Evolutionary conservation across 2,888 invertebrate genomes (phyloP).

Genomic region (Coelopa pilipes): DNA sequence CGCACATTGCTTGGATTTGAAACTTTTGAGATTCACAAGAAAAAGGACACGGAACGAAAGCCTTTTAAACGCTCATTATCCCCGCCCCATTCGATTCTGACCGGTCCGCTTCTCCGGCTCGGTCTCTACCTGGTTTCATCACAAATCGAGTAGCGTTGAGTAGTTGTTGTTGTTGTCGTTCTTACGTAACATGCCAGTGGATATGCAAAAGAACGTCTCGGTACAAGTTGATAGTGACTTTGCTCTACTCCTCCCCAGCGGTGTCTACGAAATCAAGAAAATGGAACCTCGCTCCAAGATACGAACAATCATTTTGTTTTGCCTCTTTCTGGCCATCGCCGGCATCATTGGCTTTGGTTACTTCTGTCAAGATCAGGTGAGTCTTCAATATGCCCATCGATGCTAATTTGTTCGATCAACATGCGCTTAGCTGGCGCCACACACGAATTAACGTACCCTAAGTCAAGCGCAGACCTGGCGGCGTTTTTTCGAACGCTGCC

Average conservation of each 20-base stretch:
- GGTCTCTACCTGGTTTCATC: background rate
- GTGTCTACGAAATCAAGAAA: conserved; percentile 83
- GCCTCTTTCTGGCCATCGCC: conserved; percentile 83
- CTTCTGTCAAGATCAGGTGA: conserved; percentile 88
- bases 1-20: background rate
- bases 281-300: conserved; percentile 87
- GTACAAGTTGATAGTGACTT: conserved; percentile 88
- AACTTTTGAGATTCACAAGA: background rate
- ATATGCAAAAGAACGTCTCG: conserved; percentile 81
- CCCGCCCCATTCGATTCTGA: background rate
- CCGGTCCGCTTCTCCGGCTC: background rate
- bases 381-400: conserved; percentile 51
- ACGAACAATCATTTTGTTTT: conserved; percentile 83
- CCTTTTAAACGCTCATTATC: conserved; percentile 2
- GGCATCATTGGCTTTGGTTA: conserved; percentile 91
- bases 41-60: background rate
- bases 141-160: background rate
- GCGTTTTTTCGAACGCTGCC: no score
- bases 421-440: no score
- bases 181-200: conserved; percentile 61
- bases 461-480: no score
- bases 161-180: background rate
- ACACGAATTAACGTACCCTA: no score
- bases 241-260: conserved; percentile 80
- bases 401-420: background rate